These are phyloP conservation scores for Eurypyga helias DNA, from an alignment of 2,113 vertebrate species.

Conservation along the genomic window DNA sequence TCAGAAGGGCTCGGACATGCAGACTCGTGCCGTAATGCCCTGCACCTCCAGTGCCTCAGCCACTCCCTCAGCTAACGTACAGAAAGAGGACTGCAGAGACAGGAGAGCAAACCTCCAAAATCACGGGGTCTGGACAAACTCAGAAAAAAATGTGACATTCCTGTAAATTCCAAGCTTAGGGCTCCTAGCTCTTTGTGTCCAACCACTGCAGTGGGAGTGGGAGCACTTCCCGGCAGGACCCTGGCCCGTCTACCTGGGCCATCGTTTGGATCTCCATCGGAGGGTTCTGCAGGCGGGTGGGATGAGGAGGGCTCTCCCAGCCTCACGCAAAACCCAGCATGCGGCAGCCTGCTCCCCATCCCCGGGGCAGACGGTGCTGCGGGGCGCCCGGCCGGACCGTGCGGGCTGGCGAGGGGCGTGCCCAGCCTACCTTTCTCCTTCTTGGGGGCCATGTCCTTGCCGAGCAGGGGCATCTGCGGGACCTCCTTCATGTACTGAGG, in stretches of 20 bases:
- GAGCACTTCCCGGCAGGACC: background rate
- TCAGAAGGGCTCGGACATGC: background rate
- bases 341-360: background rate
- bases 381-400: rapidly evolving
- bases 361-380: rapidly evolving
- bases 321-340: background rate
- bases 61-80: background rate
- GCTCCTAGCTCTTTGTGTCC: background rate
- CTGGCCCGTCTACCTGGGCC: rapidly evolving
- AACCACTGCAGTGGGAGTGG: background rate
- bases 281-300: background rate
- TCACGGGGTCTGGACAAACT: background rate
- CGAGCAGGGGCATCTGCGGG: conserved; percentile 87
- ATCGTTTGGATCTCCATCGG: background rate
- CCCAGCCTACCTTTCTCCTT: conserved; percentile 90
- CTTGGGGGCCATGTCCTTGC: conserved; percentile 85
- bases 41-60: background rate
- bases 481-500: conserved; percentile 93
- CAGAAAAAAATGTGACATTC: background rate
- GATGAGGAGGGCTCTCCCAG: background rate
- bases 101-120: background rate
- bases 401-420: rapidly evolving
- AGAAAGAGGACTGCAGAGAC: background rate
- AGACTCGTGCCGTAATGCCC: background rate
- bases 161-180: background rate